A percentile compares a stretch with the other conserved stretches of the same genome.
phyloP scores from a whole-genome alignment of 2,797 vertebrate genomes.

The Chanos chanos region DNA sequence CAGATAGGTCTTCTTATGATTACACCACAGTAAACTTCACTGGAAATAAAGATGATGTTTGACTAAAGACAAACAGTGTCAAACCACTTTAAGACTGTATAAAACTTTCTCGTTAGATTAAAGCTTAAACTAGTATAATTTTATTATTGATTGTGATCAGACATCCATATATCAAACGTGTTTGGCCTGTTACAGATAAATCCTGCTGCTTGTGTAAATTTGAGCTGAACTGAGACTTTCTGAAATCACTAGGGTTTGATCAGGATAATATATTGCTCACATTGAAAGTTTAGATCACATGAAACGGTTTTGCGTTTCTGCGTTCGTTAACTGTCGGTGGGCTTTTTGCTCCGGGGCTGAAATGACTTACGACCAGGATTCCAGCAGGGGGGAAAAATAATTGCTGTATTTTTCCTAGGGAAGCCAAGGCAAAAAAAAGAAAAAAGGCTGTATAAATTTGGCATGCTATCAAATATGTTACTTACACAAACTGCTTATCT shows the following conservation, averaged over 20 bases:
- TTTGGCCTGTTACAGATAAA: not conserved
- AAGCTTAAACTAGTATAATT: too few species aligned
- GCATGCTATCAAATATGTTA: conserved; percentile 43
- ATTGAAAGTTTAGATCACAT: conserved; percentile 30
- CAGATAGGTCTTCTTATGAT: not conserved
- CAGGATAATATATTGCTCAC: conserved; percentile 31
- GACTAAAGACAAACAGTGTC: too few species aligned
- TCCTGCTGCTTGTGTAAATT: conserved; percentile 19
- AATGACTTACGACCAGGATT: conserved; percentile 43
- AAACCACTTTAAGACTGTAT: too few species aligned
- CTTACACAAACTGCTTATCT: conserved; percentile 46
- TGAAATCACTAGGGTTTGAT: conserved; percentile 25
- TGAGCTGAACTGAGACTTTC: conserved; percentile 28
- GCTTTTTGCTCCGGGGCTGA: conserved; percentile 24
- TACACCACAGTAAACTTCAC: too few species aligned
- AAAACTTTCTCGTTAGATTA: too few species aligned
- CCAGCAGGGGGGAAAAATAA: conserved; percentile 32
- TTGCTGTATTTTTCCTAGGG: conserved; percentile 28
- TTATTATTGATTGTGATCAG: too few species aligned
- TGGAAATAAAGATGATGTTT: too few species aligned
- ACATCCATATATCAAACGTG: too few species aligned
- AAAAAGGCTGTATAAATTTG: conserved; percentile 26
- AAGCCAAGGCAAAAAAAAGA: conserved; percentile 26
- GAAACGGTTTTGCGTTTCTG: conserved; percentile 33
- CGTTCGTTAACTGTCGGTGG: conserved; percentile 38